Evolutionary conservation across 2,113 vertebrate genomes (phyloP), one percentile per base, ranked within the genome.

Genomic region (Engraulis encrasicolus): DNA sequence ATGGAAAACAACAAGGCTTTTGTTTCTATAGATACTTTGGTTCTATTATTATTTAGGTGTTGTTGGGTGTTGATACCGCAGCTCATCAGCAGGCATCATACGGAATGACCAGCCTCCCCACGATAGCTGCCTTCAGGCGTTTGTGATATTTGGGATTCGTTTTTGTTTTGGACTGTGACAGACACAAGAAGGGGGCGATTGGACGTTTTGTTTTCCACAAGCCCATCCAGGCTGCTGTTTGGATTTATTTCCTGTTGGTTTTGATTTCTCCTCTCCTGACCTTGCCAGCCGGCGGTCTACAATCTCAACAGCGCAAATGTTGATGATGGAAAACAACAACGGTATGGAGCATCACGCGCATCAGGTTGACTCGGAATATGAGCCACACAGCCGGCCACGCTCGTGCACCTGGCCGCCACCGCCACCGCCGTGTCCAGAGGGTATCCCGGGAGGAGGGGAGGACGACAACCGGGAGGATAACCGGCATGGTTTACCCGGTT

Each of bases 361-460:
- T 96, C 96, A 96, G 96, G 96, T 98, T 95, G 97, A 98, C 92
- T 95, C 96, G 93, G 97, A 98, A 95, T 98, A 97, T 89, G 96
- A 97, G 90, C 96, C 96, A 83, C 97, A 96, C 92, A 92, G 95
- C 89, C 97, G 96, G 84, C 96, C 96, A 85, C 96, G 96, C 87
- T 96, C 97, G 20, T 98, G 98, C 93, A 97, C 97, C 94, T 99
- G 98, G 98, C 96, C 98, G 90, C 95, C 96, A 91, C 97, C 96
- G 98, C 96, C 98, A 89, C 95, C 96, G 91, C 97, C 96, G 84
- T 96, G 96, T 89, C 95, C 96, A 50, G 97, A 97, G 90, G 91
- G 90, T 87, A 95, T 97, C 92, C 92, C 95, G 11, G 95, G 93
- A 83, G 96, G 93, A 83, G 96, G 93, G 91, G 96, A 93, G 85